Base-by-base conservation (phyloP, 2,888 invertebrate genomes). In the Saturnia japonica region DNA sequence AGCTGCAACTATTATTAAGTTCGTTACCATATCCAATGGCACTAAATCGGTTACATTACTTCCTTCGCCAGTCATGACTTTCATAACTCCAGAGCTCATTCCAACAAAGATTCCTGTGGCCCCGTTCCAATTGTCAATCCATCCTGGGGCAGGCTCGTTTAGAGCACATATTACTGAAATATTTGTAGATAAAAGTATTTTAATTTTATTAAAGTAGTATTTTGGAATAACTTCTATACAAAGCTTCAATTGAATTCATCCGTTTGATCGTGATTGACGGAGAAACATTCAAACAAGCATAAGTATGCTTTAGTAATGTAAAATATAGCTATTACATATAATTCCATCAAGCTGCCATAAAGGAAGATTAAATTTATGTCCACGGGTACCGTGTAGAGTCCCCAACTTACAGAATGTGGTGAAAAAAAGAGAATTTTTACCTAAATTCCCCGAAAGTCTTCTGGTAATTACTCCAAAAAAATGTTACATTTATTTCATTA, bases 81-180 rank as follows among this genome's bases (percentile, higher is more conserved):
- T 80, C 62, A 77, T 62, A 0, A 73, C 68, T 3, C 86, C 86
- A 45, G 76, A 76, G 7, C 77, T 74, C 54, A 82, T 76, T 0
- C 77, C 77, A 0, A 79, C 74, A 8, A 85, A 75, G 0, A 82
- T 67, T 0, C 82, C 83, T 0, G 82, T 80, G 0, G 81, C 73
- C 0, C 85, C 86, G 60, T 75, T 81, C 82, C 83, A 82, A 4
- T 79, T 78, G 68, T 86, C 85, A 19, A 84, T 74, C 86, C 86
- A 86, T 0, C 86, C 86, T 28, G 76, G 78, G 25, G 74, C 71
- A 0, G 86, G 86, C n/a, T 86, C 85, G 16, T 70, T 73, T 8
- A 79, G 68, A 7, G 82, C 75, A 0, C 84, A 78, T 47, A 84
- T 73, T 8, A 86, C 86, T 86, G 72, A 43, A 79, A 78, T 1